Conservation (phyloP, 2,797 vertebrate species). For the Melanogrammus aeglefinus region DNA sequence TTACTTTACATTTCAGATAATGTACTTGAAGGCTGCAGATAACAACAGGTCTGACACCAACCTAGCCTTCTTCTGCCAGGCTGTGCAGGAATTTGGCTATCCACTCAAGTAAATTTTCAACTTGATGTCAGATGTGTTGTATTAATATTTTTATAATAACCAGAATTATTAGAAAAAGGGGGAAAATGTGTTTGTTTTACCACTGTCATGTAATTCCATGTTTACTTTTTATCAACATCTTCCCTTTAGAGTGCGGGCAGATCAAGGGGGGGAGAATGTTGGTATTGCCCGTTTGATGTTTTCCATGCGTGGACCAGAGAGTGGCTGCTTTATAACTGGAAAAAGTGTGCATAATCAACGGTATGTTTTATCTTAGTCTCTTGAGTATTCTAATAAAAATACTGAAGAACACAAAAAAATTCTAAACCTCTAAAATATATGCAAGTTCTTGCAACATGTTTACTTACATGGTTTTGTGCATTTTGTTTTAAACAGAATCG, state of each 20-base stretch:
- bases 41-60: conserved; percentile 11
- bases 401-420: no score
- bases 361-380: not conserved
- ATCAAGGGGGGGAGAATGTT: conserved; percentile 5
- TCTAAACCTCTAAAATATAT: not conserved
- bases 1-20: not conserved
- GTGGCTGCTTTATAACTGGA: conserved; percentile 6
- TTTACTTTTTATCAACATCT: not conserved
- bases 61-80: conserved; percentile 2
- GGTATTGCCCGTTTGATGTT: conserved; percentile 11
- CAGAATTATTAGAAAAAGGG: not conserved
- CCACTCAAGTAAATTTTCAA: conserved; percentile 6
- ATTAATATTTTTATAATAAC: not conserved
- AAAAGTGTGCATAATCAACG: conserved; percentile 13
- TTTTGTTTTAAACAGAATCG: conserved; percentile 5
- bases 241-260: not conserved
- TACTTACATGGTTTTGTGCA: not conserved
- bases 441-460: not conserved
- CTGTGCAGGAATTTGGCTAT: conserved; percentile 10
- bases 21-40: conserved; percentile 9
- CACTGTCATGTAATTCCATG: not conserved
- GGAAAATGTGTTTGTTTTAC: not conserved
- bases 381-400: no score
- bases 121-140: no score
- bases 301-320: conserved; percentile 3